phyloP scores from a whole-genome alignment of 2,113 vertebrate genomes.

The Calonectris borealis region DNA sequence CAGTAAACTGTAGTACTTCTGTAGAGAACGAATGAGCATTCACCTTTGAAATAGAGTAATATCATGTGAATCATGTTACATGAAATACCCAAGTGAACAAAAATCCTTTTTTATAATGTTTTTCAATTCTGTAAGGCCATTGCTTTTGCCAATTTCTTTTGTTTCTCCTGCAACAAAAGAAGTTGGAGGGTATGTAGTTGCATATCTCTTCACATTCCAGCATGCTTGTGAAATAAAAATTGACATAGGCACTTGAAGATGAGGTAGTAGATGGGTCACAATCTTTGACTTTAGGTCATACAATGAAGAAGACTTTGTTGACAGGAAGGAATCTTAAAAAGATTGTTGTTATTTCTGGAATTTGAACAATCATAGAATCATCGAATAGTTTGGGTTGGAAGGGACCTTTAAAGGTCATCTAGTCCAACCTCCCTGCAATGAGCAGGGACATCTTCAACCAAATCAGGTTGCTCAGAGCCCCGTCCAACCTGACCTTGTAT shows the following conservation, averaged over 20 bases:
- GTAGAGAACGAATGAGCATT: background rate
- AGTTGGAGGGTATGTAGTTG: background rate
- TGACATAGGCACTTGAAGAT: background rate
- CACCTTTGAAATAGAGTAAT: background rate
- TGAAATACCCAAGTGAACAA: background rate
- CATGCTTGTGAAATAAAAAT: background rate
- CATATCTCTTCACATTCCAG: background rate
- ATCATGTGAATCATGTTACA: background rate
- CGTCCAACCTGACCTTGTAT: no score
- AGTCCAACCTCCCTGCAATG: background rate
- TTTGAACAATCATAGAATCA: background rate
- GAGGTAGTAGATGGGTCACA: background rate
- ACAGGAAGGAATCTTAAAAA: background rate
- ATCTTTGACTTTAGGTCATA: background rate
- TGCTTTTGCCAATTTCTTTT: background rate
- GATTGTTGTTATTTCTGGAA: background rate
- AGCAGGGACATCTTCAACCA: background rate
- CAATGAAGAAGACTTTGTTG: background rate
- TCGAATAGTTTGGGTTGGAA: background rate
- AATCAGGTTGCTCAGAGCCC: background rate
- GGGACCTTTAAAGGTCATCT: background rate
- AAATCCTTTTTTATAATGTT: background rate
- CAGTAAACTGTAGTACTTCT: background rate
- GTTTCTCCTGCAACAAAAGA: background rate
- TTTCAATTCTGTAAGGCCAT: background rate